Conservation (phyloP, 1,140 invertebrate genomes). For the Neomicropteryx cornuta region DNA sequence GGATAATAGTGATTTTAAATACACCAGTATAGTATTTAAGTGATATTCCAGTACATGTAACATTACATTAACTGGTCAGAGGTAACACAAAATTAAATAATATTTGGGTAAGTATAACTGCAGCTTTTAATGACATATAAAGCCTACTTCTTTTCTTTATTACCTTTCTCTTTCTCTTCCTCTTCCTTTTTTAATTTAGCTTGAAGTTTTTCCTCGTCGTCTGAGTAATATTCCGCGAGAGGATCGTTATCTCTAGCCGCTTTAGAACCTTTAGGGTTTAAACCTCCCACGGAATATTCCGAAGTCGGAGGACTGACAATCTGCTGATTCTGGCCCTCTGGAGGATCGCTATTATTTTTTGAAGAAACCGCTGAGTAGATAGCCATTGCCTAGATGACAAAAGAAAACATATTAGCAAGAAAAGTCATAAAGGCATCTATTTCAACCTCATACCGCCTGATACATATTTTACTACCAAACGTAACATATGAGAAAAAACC, state of each 20-base stretch:
- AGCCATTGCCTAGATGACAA: slow-evolving; percentile 54
- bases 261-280: slow-evolving; percentile 22
- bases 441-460: slow-evolving; percentile 5
- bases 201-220: slow-evolving; percentile 34
- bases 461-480: neutral
- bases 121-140: no score
- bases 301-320: slow-evolving; percentile 13
- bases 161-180: slow-evolving; percentile 23
- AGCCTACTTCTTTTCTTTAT: no score
- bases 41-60: no score
- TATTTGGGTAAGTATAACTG: neutral
- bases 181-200: slow-evolving; percentile 25
- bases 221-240: slow-evolving; percentile 34
- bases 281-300: slow-evolving; percentile 25
- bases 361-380: slow-evolving; percentile 55
- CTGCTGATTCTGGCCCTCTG: slow-evolving; percentile 11
- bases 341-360: slow-evolving; percentile 20
- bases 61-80: no score
- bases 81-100: no score
- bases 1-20: no score
- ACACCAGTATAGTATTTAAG: no score
- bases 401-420: slow-evolving; percentile 7
- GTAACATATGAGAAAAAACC: slow-evolving; percentile 5
- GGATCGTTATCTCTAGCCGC: slow-evolving; percentile 22
- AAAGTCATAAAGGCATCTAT: slow-evolving; percentile 5